Conservation (phyloP, 2,797 vertebrate genomes). For the Myoxocephalus aenaeus region DNA sequence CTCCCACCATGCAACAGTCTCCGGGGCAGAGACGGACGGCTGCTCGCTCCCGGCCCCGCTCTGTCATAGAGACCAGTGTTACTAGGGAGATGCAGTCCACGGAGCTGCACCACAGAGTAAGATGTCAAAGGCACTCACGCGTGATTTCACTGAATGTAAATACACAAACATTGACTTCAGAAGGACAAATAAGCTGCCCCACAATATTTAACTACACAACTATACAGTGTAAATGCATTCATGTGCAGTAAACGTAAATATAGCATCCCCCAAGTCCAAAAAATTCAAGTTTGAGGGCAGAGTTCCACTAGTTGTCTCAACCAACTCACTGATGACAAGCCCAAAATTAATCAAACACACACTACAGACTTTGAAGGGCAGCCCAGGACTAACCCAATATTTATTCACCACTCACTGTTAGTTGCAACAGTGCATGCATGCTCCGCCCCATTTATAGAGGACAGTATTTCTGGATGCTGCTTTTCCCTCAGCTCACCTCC, state of each 20-base stretch:
- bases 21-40: slow-evolving; percentile 63
- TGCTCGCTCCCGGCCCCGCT: slow-evolving; percentile 79
- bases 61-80: slow-evolving; percentile 82
- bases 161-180: slow-evolving; percentile 15
- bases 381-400: slow-evolving; percentile 72
- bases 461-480: slow-evolving; percentile 69
- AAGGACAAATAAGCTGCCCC: slow-evolving; percentile 7
- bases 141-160: slow-evolving; percentile 34
- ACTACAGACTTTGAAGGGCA: slow-evolving; percentile 71
- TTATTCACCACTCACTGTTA: slow-evolving; percentile 68
- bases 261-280: slow-evolving; percentile 24
- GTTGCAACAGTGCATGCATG: slow-evolving; percentile 75
- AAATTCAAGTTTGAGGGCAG: slow-evolving; percentile 44
- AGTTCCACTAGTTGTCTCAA: slow-evolving; percentile 53
- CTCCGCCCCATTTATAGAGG: slow-evolving; percentile 72
- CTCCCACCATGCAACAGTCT: slow-evolving; percentile 57
- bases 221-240: neutral
- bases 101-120: slow-evolving; percentile 83
- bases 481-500: slow-evolving; percentile 44
- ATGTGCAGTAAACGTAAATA: slow-evolving; percentile 9
- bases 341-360: slow-evolving; percentile 78
- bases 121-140: slow-evolving; percentile 59
- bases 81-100: slow-evolving; percentile 73
- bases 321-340: slow-evolving; percentile 59
- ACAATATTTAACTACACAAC: neutral